Percentiles rank a stretch among this genome's conserved stretches.
Evolutionary conservation across 64 coral and sea anemone species (phyloP).

Genomic region (Pocillopora verrucosa): DNA sequence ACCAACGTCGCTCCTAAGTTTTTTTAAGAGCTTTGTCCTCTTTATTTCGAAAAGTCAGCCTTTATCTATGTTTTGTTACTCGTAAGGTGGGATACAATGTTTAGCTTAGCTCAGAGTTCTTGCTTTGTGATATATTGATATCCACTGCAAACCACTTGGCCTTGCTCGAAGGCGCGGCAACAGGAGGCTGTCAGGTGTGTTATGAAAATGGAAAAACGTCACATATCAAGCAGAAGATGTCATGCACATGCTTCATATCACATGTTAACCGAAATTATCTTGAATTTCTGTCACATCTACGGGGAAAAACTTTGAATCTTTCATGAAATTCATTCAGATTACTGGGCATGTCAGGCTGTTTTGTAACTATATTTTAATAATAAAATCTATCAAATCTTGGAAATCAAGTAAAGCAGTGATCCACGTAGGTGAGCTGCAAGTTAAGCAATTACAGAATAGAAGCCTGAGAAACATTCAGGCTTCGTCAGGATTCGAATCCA

Average conservation of each 20-base stretch:
- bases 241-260: conserved; percentile 65
- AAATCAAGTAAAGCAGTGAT: too few relatives aligned
- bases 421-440: too few relatives aligned
- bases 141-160: conserved; percentile 8
- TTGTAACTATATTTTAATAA: too few relatives aligned
- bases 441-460: too few relatives aligned
- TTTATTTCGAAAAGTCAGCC: too few relatives aligned
- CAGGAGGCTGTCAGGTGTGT: conserved; percentile 71
- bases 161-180: conserved; percentile 12
- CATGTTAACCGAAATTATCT: conserved; percentile 79
- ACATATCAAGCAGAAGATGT: conserved; percentile 7
- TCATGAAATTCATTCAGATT: not conserved
- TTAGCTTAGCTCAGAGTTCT: conserved; percentile 68
- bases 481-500: too few relatives aligned
- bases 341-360: too few relatives aligned
- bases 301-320: conserved; percentile 46
- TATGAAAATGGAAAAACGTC: conserved; percentile 23
- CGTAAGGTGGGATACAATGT: conserved; percentile 85
- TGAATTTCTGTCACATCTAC: conserved; percentile 66
- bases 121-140: conserved; percentile 59
- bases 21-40: too few relatives aligned
- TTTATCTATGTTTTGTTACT: not conserved
- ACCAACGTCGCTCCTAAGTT: too few relatives aligned
- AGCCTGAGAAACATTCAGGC: too few relatives aligned
- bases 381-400: too few relatives aligned